These are phyloP conservation scores for Phrynosoma blainvillii DNA, from an alignment of 2,113 vertebrate genomes.

Conservation along the genomic window DNA sequence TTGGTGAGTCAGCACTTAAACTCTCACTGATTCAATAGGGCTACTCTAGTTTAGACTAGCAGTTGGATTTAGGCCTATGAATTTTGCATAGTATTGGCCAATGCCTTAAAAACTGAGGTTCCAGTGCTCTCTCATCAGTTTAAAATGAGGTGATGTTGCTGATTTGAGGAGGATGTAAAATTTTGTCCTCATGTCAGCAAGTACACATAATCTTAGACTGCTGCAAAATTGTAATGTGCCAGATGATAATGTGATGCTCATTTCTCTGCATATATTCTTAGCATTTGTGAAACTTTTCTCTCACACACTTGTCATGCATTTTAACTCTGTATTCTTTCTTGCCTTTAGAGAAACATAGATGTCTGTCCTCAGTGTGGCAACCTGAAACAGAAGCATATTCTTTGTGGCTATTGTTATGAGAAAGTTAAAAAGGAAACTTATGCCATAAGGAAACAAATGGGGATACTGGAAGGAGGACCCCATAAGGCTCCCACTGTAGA, in stretches of 20 bases:
- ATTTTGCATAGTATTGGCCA: neutral
- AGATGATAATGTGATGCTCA: neutral
- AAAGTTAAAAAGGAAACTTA: slow-evolving; percentile 86
- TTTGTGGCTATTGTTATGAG: slow-evolving; percentile 92
- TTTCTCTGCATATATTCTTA: neutral
- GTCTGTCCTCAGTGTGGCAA: slow-evolving; percentile 91
- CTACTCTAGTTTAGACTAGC: too few relatives aligned
- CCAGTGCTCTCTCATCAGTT: neutral
- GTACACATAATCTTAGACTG: neutral
- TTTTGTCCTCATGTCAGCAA: neutral
- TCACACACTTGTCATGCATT: neutral
- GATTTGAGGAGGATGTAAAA: too few relatives aligned
- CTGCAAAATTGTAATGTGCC: neutral
- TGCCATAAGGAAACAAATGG: slow-evolving; percentile 82
- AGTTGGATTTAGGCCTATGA: neutral
- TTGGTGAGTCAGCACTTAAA: too few relatives aligned
- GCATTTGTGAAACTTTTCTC: neutral
- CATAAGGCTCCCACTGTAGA: slow-evolving; percentile 82
- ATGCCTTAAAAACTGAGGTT: neutral
- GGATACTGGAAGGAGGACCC: slow-evolving; percentile 84
- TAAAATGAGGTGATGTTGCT: neutral
- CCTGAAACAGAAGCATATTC: slow-evolving; percentile 89
- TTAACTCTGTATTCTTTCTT: slow-evolving; percentile 19
- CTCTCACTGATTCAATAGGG: too few relatives aligned
- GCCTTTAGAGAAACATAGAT: slow-evolving; percentile 87